phyloP scores from a whole-genome alignment of 2,888 invertebrate species.

The Drosophila meridionalis region DNA sequence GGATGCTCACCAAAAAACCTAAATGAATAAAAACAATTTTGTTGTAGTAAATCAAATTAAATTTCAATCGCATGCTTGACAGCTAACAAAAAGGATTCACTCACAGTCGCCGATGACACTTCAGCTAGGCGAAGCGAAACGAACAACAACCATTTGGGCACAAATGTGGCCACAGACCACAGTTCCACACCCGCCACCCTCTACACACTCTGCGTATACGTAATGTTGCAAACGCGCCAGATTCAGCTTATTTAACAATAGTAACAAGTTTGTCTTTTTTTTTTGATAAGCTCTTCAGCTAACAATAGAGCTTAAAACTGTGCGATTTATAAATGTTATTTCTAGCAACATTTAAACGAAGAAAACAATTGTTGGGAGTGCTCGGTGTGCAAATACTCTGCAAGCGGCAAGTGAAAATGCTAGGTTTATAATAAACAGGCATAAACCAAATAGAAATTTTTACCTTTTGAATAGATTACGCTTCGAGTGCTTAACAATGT shows the following conservation, averaged over 20 bases:
- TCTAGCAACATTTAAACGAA: not conserved
- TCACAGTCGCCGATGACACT: conserved; percentile 20
- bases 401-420: too few species aligned
- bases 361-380: not conserved
- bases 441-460: too few species aligned
- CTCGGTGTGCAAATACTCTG: not conserved
- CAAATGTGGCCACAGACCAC: conserved; percentile 14
- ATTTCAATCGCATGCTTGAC: conserved; percentile 73
- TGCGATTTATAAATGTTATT: not conserved
- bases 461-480: too few species aligned
- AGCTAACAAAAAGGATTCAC: conserved; percentile 52
- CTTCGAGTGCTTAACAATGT: too few species aligned
- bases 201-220: conserved; percentile 34
- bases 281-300: conserved; percentile 2
- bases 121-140: not conserved
- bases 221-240: conserved; percentile 18
- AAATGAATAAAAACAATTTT: conserved; percentile 77
- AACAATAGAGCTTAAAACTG: conserved; percentile 3
- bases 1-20: conserved; percentile 16
- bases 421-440: too few species aligned
- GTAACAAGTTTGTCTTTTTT: not conserved
- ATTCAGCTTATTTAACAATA: conserved; percentile 3
- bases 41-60: conserved; percentile 78
- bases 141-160: not conserved
- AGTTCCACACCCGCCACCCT: not conserved